A percentile compares a stretch with the other conserved stretches of the same genome.
phyloP scores from a whole-genome alignment of 2,113 vertebrate genomes.

The Macaca nemestrina region DNA sequence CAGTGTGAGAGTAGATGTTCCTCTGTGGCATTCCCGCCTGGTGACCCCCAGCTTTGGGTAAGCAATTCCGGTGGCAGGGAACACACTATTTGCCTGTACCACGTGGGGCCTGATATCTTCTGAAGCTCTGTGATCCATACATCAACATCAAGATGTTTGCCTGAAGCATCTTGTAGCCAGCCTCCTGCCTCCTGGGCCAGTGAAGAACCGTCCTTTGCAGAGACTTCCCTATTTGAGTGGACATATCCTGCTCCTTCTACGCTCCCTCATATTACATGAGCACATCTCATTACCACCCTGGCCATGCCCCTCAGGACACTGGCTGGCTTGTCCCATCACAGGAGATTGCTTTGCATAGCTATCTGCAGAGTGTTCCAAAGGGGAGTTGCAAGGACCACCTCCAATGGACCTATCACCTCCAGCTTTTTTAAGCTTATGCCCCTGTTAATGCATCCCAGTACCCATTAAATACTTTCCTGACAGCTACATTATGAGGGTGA shows the following conservation, averaged over 20 bases:
- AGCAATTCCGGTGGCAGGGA: not conserved
- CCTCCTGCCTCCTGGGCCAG: not conserved
- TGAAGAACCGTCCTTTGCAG: not conserved
- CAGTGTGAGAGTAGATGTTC: not conserved
- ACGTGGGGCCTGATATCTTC: not conserved
- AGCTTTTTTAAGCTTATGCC: not conserved
- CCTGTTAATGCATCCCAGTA: not conserved
- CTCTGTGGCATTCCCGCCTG: not conserved
- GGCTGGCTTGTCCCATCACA: not conserved
- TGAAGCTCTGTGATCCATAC: too few relatives aligned
- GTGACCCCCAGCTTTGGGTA: fast-evolving
- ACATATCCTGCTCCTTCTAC: not conserved
- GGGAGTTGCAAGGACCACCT: not conserved
- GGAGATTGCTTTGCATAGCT: fast-evolving
- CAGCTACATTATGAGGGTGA: too few relatives aligned
- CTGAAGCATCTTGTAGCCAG: not conserved
- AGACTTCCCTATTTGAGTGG: not conserved
- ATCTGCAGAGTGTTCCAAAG: not conserved
- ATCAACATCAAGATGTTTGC: not conserved
- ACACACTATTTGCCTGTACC: fast-evolving
- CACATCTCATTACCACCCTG: not conserved
- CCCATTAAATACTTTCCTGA: not conserved
- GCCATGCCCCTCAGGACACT: not conserved
- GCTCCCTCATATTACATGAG: not conserved
- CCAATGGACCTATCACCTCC: not conserved